A percentile compares a stretch with the other conserved stretches of the same genome.
Evolutionary conservation across 2,888 invertebrate species (phyloP).

Genomic region (Drosophila sordidula): DNA sequence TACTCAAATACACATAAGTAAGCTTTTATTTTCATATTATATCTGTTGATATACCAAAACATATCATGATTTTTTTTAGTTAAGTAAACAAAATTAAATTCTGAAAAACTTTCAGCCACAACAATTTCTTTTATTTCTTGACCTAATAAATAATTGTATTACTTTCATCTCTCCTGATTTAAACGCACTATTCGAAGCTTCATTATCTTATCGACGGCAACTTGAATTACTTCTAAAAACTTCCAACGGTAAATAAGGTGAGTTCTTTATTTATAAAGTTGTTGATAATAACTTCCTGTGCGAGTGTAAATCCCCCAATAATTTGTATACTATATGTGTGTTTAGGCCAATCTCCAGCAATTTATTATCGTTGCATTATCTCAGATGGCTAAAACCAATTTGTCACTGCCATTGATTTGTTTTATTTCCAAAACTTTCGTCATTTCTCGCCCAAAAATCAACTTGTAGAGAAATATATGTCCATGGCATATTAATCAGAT

Average conservation of each 20-base stretch:
- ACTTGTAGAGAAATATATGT: constrained; percentile 1
- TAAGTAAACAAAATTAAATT: background rate
- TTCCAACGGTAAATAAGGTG: background rate
- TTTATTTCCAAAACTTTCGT: constrained; percentile 21
- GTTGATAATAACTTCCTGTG: constrained; percentile 45
- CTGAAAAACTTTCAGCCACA: background rate
- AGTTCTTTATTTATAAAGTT: constrained; percentile 26
- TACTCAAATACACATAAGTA: too few relatives aligned
- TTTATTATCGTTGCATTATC: constrained; percentile 22
- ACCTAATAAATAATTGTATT: constrained; percentile 19
- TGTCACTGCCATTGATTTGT: constrained; percentile 34
- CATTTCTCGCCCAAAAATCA: constrained; percentile 5
- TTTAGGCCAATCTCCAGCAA: constrained; percentile 8
- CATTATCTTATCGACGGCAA: constrained; percentile 34
- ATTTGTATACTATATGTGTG: background rate
- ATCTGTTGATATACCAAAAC: too few relatives aligned
- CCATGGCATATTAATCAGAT: constrained; percentile 26
- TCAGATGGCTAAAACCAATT: constrained; percentile 26
- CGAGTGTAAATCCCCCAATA: constrained; percentile 43
- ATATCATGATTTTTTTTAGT: too few relatives aligned
- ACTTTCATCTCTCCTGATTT: background rate
- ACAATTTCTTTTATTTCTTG: constrained; percentile 1
- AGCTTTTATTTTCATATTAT: too few relatives aligned
- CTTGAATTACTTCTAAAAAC: constrained; percentile 22
- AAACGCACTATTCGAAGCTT: background rate